Conservation (phyloP, 2,888 invertebrate species). For the Andrena marginata region DNA sequence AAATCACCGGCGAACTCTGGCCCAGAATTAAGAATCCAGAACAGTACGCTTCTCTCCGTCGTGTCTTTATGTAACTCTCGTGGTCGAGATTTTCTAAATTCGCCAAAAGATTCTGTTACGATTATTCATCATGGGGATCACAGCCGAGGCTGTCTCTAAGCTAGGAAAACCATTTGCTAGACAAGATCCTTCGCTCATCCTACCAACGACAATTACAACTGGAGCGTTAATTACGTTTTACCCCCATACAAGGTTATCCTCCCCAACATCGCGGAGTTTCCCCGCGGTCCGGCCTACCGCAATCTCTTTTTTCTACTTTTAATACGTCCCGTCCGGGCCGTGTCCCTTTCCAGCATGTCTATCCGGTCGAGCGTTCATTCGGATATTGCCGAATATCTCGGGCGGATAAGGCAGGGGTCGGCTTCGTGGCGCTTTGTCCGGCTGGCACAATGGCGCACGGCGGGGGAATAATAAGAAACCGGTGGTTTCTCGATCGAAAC, state of each 20-base stretch:
- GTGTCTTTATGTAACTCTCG: not conserved
- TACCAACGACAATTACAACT: constrained; percentile 21
- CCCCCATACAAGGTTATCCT: constrained; percentile 21
- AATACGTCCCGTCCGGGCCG: constrained; percentile 56
- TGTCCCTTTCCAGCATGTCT: constrained; percentile 57
- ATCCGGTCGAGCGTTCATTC: constrained; percentile 75
- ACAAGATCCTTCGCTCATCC: not conserved
- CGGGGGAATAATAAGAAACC: constrained; percentile 78
- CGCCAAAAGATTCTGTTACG: not conserved
- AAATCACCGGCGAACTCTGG: constrained; percentile 60
- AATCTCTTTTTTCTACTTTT: constrained; percentile 58
- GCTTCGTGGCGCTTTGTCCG: constrained; percentile 75
- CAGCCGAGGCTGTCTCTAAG: too few relatives aligned
- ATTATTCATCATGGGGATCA: too few relatives aligned
- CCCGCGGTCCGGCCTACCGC: constrained; percentile 15
- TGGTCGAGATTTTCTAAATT: too few relatives aligned
- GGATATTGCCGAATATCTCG: constrained; percentile 79
- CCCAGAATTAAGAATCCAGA: not conserved
- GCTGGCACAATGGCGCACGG: constrained; percentile 73
- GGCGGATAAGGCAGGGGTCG: constrained; percentile 70
- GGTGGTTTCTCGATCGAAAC: constrained; percentile 78
- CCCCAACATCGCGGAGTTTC: constrained; percentile 20
- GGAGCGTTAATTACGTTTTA: constrained; percentile 33
- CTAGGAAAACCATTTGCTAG: not conserved
- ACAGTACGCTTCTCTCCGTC: not conserved